Evolutionary conservation across 2,888 invertebrate species (phyloP), one percentile per base, ranked within the genome.

Genomic region (Eubasilissa splendida): DNA sequence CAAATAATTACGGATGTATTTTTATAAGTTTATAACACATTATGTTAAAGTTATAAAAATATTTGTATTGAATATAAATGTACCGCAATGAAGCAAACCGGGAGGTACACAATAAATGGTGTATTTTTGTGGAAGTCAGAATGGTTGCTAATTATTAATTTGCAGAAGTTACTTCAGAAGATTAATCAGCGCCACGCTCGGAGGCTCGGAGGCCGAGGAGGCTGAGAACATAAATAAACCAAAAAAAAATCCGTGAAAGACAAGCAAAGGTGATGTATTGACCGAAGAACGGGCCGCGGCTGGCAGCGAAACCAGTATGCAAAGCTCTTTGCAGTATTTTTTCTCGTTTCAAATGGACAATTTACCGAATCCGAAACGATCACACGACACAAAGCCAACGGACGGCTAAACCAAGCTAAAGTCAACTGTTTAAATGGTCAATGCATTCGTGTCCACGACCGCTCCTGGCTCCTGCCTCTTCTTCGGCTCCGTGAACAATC

Each of bases 301-400:
- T 31, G 42, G 10, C 54, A 54, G 12, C 31, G 56, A 58, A 73
- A 73, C 71, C 71, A 77, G 77, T 77, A 77, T 77, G 77, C 77
- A 68, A 77, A 77, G 58, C 68, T 77, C 66, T 31, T 53, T 31
- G 58, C 22, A 56, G 50, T 65, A 50, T 77, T 77, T 77, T 77
- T 77, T 50, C 68, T 77, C 50, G 22, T 73, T 77, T 50, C 68
- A 58, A 68, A 77, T 68, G 68, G 77, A 68, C 77, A 58, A 73
- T 73, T 70, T 70, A 53, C 71, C 71, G 71, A 73, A 73, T 56
- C 54, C 70, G 53, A 70, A 56, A 73, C 52, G 68, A 68, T 68
- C 68, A 63, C 68, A 68, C 54, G 71, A 50, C 54, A 73, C 71
- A 73, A 73, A 73, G 71, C 31, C 71, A 73, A 73, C 31, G 56